Percentiles rank a stretch among this genome's conserved stretches.
Evolutionary conservation across 30 jellyfish, hydroid and myxozoan species (phyloP).

Genomic region (Hydra vulgaris): DNA sequence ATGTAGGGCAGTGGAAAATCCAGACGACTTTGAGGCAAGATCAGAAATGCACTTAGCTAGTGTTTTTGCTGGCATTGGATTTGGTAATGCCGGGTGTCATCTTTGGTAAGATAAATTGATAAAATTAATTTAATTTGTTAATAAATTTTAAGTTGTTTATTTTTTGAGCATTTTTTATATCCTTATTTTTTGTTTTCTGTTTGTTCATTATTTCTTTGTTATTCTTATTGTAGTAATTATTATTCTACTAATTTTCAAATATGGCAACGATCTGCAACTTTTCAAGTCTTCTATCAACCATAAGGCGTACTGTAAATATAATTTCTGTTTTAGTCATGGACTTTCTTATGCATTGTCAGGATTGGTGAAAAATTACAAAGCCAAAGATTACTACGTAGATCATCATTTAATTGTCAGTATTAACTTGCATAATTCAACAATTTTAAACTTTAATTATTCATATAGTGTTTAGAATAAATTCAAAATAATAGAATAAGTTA

Average conservation of each 20-base stretch:
- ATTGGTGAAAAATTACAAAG: slow-evolving; percentile 33
- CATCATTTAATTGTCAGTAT: slow-evolving; percentile 70
- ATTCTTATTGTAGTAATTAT: too few species aligned
- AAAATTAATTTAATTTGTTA: not conserved
- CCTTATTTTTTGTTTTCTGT: too few species aligned
- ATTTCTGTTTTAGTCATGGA: slow-evolving; percentile 65
- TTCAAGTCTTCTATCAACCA: too few species aligned
- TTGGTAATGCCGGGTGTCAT: slow-evolving; percentile 91
- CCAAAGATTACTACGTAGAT: slow-evolving; percentile 46
- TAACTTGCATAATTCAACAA: too few species aligned
- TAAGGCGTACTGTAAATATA: too few species aligned
- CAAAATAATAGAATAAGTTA: too few species aligned
- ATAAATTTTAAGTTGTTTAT: not conserved
- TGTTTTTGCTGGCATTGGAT: slow-evolving; percentile 87
- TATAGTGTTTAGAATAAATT: not conserved
- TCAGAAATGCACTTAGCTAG: slow-evolving; percentile 84
- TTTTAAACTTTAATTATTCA: not conserved
- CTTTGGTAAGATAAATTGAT: slow-evolving; percentile 40
- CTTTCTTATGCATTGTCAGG: slow-evolving; percentile 89
- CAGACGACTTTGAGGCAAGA: slow-evolving; percentile 83
- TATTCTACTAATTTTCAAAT: too few species aligned
- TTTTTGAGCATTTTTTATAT: too few species aligned
- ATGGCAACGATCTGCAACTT: too few species aligned
- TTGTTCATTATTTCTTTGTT: too few species aligned
- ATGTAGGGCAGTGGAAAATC: slow-evolving; percentile 53